phyloP scores from a whole-genome alignment of 2,888 invertebrate species.

The Melitaea athalia region DNA sequence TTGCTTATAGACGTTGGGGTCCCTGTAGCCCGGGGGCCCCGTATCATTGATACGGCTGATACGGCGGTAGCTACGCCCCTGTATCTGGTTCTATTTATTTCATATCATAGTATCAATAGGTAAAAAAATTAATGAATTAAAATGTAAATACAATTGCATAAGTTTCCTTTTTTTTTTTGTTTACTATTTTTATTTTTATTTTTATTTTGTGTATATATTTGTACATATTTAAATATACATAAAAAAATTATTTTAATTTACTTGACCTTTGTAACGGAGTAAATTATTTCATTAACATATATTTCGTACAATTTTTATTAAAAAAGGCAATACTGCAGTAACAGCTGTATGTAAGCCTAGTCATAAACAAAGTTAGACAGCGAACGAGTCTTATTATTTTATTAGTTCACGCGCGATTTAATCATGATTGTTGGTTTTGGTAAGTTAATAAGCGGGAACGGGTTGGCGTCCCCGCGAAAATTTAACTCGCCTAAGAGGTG shows the following conservation, averaged over 20 bases:
- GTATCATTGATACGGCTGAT: too few species aligned
- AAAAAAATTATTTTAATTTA: neutral
- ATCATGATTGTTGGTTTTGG: slow-evolving; percentile 82
- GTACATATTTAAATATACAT: too few species aligned
- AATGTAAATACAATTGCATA: too few species aligned
- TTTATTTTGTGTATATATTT: too few species aligned
- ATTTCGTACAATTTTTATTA: neutral
- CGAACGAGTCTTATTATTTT: slow-evolving; percentile 77
- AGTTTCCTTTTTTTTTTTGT: too few species aligned
- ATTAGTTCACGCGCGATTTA: slow-evolving; percentile 82
- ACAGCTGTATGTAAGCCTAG: slow-evolving; percentile 59
- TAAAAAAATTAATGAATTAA: too few species aligned
- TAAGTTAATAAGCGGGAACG: slow-evolving; percentile 75
- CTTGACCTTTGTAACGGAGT: neutral
- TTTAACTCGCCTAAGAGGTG: slow-evolving; percentile 37
- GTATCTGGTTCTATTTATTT: too few species aligned
- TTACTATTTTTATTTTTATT: too few species aligned
- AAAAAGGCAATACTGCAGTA: neutral
- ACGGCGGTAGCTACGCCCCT: too few species aligned
- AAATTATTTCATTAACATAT: neutral
- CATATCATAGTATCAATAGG: too few species aligned
- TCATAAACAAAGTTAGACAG: slow-evolving; percentile 54
- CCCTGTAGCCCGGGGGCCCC: too few species aligned
- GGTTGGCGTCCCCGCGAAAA: slow-evolving; percentile 48
- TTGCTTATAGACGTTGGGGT: too few species aligned